Evolutionary conservation across 2,888 invertebrate species (phyloP), one percentile per base, ranked within the genome.

Genomic region (Sesamia inferens): DNA sequence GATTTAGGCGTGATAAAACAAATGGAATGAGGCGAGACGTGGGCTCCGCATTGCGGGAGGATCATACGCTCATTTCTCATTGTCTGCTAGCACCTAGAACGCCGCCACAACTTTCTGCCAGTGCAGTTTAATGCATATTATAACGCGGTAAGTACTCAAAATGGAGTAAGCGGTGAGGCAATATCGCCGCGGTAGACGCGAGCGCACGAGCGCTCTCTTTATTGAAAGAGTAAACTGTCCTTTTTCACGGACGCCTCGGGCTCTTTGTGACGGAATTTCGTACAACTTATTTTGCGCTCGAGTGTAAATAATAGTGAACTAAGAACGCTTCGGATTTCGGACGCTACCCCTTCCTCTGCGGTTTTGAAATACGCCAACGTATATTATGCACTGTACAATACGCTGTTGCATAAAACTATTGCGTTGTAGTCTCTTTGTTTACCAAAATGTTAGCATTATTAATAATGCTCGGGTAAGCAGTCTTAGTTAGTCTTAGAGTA

Each of bases 51-150:
- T 90, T 95, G 96, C 95, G 93, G 95, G 93, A 89, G 91, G 92
- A 93, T 95, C 94, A 95, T 92, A 90, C 92, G 91, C 93, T 94
- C 95, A 90, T 95, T 95, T 94, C 95, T 95, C 95, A 95, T 95
- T 94, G 95, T 95, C 95, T 93, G 92, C 91, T 90, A 86, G 89
- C 92, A 92, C 92, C 90, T 91, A 89, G 87, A 86, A 89, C 89
- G 88, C 74, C 87, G 90, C 90, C 89, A 91, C 92, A 94, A 94
- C 92, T 95, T 94, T 90, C 88, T 92, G 90, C 90, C 90, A 87
- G 92, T 93, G 94, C 94, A 95, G 93, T 95, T 94, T 95, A 95
- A 95, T 96, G 95, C 96, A 95, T 95, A 95, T 94, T 95, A 95
- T 95, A 95, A 94, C 92, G 92, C 92, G 90, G 93, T 94, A 93